These are phyloP conservation scores for Zygothrica quintamaculata DNA, from an alignment of 2,888 invertebrate genomes.

Conservation along the genomic window DNA sequence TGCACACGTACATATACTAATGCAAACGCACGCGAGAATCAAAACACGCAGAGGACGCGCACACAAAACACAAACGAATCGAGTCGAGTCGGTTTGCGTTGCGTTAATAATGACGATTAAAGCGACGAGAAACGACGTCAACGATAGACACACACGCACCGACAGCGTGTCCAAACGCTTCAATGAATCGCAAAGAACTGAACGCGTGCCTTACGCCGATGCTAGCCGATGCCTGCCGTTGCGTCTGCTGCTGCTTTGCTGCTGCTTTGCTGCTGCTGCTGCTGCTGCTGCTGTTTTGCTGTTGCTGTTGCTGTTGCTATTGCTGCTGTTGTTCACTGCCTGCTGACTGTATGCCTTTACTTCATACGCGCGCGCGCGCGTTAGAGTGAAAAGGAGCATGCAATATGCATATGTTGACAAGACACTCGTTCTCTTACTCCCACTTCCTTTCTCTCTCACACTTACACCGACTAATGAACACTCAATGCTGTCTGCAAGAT, in stretches of 20 bases:
- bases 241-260: conserved; percentile 31
- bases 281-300: conserved; percentile 25
- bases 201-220: conserved; percentile 49
- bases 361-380: conserved; percentile 11
- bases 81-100: conserved; percentile 18
- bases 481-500: conserved; percentile 20
- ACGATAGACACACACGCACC: conserved; percentile 38
- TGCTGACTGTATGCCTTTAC: conserved; percentile 23
- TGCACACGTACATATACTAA: conserved; percentile 22
- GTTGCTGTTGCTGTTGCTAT: conserved; percentile 36
- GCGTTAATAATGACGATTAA: conserved; percentile 44
- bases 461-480: too few species aligned
- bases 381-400: conserved; percentile 1
- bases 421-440: conserved; percentile 25
- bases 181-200: conserved; percentile 84
- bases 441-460: too few species aligned
- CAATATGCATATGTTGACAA: conserved; percentile 9
- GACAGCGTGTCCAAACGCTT: conserved; percentile 82
- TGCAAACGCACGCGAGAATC: conserved; percentile 12
- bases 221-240: conserved; percentile 34
- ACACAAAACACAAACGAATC: conserved; percentile 8
- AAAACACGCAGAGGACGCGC: conserved; percentile 3
- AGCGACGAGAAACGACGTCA: conserved; percentile 26
- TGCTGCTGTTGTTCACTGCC: conserved; percentile 22
- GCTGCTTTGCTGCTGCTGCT: conserved; percentile 45